A percentile compares a stretch with the other conserved stretches of the same genome.
These are phyloP conservation scores for Atherinosoma microstoma DNA, from an alignment of 2,797 vertebrate genomes.

Conservation along the genomic window DNA sequence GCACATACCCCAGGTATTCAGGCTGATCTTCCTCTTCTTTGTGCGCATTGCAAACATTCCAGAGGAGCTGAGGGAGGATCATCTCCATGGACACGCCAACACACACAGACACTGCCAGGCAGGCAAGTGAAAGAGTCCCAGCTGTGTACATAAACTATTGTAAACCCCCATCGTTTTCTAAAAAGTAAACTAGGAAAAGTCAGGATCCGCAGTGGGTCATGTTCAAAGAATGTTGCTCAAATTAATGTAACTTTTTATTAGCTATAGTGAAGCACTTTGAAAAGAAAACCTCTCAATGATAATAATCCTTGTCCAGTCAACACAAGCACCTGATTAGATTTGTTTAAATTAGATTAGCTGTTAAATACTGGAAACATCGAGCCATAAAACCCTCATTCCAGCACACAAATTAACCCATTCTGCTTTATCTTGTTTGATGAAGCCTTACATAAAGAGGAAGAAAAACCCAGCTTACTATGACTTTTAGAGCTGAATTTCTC, in stretches of 20 bases:
- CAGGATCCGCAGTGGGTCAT: neutral
- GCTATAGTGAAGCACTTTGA: neutral
- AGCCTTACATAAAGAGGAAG: neutral
- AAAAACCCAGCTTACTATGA: neutral
- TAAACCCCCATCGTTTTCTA: constrained; percentile 7
- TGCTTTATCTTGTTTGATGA: neutral
- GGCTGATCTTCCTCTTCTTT: constrained; percentile 57
- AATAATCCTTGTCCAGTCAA: neutral
- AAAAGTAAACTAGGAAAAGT: neutral
- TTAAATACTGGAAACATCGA: neutral
- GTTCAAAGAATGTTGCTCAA: neutral
- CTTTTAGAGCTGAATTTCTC: neutral
- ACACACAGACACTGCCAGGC: constrained; percentile 52
- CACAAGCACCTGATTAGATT: neutral
- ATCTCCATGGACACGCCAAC: constrained; percentile 73
- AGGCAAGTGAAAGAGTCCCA: constrained; percentile 59
- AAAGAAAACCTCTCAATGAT: neutral
- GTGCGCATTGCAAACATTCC: constrained; percentile 81
- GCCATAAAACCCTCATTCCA: neutral
- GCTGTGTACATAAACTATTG: constrained; percentile 73
- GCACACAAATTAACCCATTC: neutral
- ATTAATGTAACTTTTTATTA: constrained; percentile 9
- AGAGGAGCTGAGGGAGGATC: constrained; percentile 76
- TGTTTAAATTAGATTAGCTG: neutral
- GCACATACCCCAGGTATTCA: constrained; percentile 69